These are phyloP conservation scores for Pantherophis guttatus DNA, from an alignment of 2,113 vertebrate genomes.

Conservation along the genomic window DNA sequence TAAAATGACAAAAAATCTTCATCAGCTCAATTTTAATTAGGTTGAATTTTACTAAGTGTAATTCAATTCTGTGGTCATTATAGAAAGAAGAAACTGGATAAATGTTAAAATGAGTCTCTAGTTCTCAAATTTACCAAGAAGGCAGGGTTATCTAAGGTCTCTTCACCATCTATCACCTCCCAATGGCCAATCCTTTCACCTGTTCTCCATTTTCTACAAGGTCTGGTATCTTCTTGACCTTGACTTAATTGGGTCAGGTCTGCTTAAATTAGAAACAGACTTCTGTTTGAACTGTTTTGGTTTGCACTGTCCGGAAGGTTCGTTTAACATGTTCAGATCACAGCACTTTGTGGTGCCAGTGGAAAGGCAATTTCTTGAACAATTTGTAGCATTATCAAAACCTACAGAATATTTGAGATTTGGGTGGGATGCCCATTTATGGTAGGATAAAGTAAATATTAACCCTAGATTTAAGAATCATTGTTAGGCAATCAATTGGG, in stretches of 20 bases:
- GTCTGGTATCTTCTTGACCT: constrained; percentile 15
- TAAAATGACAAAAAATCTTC: background rate
- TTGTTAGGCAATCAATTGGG: background rate
- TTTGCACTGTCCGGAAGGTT: constrained; percentile 22
- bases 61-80: background rate
- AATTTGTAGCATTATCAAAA: background rate
- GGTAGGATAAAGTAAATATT: background rate
- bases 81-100: background rate
- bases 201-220: constrained; percentile 16
- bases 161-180: accelerated
- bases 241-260: constrained; percentile 27
- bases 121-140: background rate
- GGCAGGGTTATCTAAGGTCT: background rate
- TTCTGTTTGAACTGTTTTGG: constrained; percentile 7
- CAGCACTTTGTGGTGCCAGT: background rate
- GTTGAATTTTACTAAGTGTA: background rate
- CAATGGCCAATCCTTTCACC: accelerated
- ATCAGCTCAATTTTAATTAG: background rate
- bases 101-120: background rate
- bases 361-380: background rate
- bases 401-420: background rate
- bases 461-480: background rate
- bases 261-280: constrained; percentile 50
- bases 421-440: background rate
- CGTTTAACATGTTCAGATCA: background rate